Percentiles rank a stretch among this genome's conserved stretches.
phyloP scores from a whole-genome alignment of 1,140 invertebrate genomes.

The Euborellia annulipes region DNA sequence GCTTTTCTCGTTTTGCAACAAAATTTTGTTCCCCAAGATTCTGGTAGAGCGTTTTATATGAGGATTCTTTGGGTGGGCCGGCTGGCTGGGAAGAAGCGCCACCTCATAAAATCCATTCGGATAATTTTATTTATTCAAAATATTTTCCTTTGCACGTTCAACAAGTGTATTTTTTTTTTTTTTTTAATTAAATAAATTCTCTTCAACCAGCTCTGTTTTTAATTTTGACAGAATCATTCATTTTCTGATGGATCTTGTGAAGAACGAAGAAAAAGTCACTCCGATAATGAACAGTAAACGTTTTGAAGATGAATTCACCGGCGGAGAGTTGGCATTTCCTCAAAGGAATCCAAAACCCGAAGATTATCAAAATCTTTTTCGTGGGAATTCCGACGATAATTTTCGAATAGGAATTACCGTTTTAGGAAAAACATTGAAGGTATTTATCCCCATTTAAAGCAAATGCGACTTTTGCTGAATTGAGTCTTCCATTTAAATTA shows the following conservation, averaged over 20 bases:
- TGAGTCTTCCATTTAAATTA: background rate
- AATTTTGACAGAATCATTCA: conserved; percentile 48
- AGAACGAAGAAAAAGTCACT: conserved; percentile 47
- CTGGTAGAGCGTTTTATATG: no score
- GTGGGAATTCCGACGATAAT: conserved; percentile 87
- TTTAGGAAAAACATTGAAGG: conserved; percentile 82
- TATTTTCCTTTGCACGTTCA: no score
- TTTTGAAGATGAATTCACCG: conserved; percentile 74
- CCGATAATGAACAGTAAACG: conserved; percentile 74
- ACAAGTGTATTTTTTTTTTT: no score
- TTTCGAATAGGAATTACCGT: conserved; percentile 85
- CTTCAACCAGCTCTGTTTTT: no score
- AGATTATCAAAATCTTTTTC: conserved; percentile 71
- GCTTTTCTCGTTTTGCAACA: no score
- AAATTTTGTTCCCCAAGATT: no score
- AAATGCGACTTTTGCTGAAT: conserved; percentile 5
- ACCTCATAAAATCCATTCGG: no score
- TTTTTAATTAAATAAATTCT: no score
- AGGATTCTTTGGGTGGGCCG: no score
- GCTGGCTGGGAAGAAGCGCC: no score
- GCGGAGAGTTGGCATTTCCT: conserved; percentile 53
- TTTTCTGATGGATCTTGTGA: conserved; percentile 55
- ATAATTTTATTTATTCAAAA: no score
- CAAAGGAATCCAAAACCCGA: conserved; percentile 74
- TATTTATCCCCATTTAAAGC: conserved; percentile 23